Conservation (phyloP, 2,113 vertebrate species). For the Eleginops maclovinus region DNA sequence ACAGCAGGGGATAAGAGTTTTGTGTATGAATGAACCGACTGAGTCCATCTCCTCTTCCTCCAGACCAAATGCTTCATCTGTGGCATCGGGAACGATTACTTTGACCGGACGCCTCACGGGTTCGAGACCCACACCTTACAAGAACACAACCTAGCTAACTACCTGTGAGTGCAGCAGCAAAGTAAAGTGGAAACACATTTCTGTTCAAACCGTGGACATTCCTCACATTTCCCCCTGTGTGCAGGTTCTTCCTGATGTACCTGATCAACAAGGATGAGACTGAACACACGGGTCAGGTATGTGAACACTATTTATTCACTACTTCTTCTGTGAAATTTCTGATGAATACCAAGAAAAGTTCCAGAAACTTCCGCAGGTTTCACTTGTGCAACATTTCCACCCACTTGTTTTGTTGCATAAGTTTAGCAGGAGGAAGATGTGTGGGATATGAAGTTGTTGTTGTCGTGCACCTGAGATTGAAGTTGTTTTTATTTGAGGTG, state of each 20-base stretch:
- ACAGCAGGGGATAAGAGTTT: background rate
- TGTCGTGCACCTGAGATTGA: constrained; percentile 32
- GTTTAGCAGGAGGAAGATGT: constrained; percentile 60
- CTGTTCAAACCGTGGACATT: background rate
- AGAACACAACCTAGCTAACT: constrained; percentile 99
- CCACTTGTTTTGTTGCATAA: constrained; percentile 63
- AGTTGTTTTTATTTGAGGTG: constrained; percentile 23
- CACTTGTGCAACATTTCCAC: constrained; percentile 68
- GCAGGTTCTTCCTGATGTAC: constrained; percentile 99
- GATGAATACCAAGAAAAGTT: constrained; percentile 22
- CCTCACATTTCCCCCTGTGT: background rate
- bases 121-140: constrained; percentile 99
- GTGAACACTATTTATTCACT: constrained; percentile 2
- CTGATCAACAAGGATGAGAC: constrained; percentile 99
- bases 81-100: constrained; percentile 98
- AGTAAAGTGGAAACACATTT: background rate
- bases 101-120: constrained; percentile 96
- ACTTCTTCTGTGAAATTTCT: background rate
- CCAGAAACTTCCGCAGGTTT: constrained; percentile 38
- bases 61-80: constrained; percentile 99
- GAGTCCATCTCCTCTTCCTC: background rate
- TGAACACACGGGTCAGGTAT: constrained; percentile 97
- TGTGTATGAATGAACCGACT: background rate
- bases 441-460: constrained; percentile 67
- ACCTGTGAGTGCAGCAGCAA: constrained; percentile 89